phyloP scores from a whole-genome alignment of 2,888 invertebrate species.

The Oscheius sp. region DNA sequence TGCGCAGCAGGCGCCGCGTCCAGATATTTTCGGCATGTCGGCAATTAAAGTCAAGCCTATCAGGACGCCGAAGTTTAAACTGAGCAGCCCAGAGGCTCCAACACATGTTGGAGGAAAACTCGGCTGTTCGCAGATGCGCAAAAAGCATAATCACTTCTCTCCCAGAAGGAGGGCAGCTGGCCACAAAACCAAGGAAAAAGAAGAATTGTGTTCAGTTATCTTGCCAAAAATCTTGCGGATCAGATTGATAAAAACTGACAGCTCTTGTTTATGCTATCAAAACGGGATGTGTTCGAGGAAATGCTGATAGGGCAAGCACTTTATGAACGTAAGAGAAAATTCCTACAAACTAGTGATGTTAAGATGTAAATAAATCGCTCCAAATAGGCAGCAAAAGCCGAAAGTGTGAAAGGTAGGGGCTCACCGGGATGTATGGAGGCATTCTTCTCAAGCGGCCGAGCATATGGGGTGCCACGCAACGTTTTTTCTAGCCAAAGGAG shows the following conservation, averaged over 20 bases:
- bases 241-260: background rate
- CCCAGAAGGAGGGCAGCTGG: background rate
- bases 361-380: background rate
- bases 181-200: background rate
- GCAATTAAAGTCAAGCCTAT: constrained; percentile 23
- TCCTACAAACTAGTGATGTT: background rate
- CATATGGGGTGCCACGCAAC: too few species aligned
- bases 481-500: background rate
- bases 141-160: constrained; percentile 20
- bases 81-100: background rate
- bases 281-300: too few species aligned
- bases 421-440: too few species aligned
- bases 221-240: background rate
- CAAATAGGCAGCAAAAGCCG: too few species aligned
- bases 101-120: constrained; percentile 21
- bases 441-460: too few species aligned
- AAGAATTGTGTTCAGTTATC: background rate
- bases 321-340: background rate
- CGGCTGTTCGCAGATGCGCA: background rate
- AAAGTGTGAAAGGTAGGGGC: too few species aligned
- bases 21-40: constrained; percentile 14
- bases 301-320: too few species aligned
- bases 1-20: background rate
- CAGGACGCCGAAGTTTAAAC: constrained; percentile 21
- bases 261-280: too few species aligned